Base-by-base conservation (phyloP, 2,113 vertebrate genomes). In the Grammomys surdaster region DNA sequence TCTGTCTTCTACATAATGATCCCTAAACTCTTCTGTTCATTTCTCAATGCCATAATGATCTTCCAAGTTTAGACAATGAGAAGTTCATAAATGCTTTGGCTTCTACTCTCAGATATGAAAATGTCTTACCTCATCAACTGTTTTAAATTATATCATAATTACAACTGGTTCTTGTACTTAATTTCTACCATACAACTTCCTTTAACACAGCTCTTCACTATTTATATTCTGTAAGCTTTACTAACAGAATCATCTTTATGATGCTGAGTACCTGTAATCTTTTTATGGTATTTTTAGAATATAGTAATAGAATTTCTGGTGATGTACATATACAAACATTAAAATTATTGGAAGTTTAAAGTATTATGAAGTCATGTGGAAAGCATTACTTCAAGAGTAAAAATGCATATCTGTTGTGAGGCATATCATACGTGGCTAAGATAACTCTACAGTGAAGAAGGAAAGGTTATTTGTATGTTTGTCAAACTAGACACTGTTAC, bases 21-120 rank as follows among this genome's bases (percentile, higher is more conserved):
- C 17, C 65, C 94, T 81, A 94, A 95, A 81, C 24, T 63, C 3
- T 67, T 93, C 43, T 63, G 36, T 84, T 95, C 26, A 22, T 92
- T 96, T 90, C 70, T 77, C 54, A 58, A 78, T 90, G 24, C 48
- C 88, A 10, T 93, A 86, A 94, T 70, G 40, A 40, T 40, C 72
- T 96, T 96, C 88, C 72, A 87, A 72, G 88, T 96, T 89, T 81
- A 91, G 40, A 67, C 95, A 89, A 95, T 87, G 91, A 95, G 87
- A 91, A 93, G 40, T 88, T 91, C 73, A 87, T 76, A 91, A 95
- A 93, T 91, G 36, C 60, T 75, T 96, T 92, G n/a, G 76, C 60
- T 90, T 97, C 76, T 70, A 82, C 69, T 87, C 14, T 95, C 58
- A 93, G 56, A 91, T 65, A 69, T 17, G 93, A 97, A 93, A 58